phyloP scores from a whole-genome alignment of 2,797 vertebrate species.

The Loris lydekkerianus region DNA sequence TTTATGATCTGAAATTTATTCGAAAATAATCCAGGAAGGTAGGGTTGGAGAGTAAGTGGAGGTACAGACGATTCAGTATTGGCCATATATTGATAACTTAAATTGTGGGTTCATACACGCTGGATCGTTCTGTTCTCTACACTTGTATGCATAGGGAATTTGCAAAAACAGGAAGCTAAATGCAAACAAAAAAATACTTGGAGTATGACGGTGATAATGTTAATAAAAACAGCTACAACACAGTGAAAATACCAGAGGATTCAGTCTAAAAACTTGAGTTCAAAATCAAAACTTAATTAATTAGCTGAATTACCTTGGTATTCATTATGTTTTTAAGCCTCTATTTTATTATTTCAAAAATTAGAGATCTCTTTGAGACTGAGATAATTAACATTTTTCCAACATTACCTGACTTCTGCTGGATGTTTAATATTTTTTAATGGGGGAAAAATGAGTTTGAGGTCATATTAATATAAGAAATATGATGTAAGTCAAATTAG shows the following conservation, averaged over 20 bases:
- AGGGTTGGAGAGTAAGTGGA: not conserved
- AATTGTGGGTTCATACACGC: not conserved
- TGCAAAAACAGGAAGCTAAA: not conserved
- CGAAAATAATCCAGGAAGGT: not conserved
- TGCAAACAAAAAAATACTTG: not conserved
- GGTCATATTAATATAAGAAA: not conserved
- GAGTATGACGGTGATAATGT: not conserved
- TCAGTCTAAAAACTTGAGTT: not conserved
- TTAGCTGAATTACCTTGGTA: not conserved
- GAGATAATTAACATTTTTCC: not conserved
- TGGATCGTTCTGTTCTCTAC: not conserved
- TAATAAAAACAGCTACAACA: not conserved
- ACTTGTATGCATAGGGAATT: not conserved
- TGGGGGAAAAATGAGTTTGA: not conserved
- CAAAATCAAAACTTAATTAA: not conserved
- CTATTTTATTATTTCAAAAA: not conserved
- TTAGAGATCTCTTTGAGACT: not conserved
- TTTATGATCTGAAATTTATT: not conserved
- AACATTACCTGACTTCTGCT: not conserved
- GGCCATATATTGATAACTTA: no score
- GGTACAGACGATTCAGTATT: not conserved
- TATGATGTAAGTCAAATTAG: not conserved
- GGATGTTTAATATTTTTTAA: not conserved
- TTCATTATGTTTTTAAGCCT: not conserved
- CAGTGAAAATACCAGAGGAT: not conserved